Evolutionary conservation across 2,797 vertebrate genomes (phyloP).

Genomic region (Sebastes kiyomatsui): DNA sequence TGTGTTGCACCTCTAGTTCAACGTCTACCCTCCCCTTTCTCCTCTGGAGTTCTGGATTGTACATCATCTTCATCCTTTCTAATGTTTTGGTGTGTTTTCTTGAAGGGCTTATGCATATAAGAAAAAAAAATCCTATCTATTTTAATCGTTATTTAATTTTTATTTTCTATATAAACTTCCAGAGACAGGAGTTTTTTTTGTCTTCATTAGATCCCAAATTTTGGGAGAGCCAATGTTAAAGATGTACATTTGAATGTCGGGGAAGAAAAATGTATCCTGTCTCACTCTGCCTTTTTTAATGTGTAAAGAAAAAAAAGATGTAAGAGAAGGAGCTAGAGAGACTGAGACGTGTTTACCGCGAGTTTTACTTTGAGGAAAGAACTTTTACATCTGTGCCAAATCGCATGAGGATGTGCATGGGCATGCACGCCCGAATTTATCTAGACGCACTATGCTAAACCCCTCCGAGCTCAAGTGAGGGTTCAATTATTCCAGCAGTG

Average conservation of each 20-base stretch:
- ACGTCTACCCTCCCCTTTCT: constrained; percentile 20
- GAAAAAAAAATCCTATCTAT: constrained; percentile 58
- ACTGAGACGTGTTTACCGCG: constrained; percentile 27
- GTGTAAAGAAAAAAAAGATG: constrained; percentile 42
- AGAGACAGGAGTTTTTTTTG: constrained; percentile 51
- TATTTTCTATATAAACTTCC: constrained; percentile 62
- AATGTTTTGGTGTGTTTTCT: constrained; percentile 73
- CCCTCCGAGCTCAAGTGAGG: constrained; percentile 47
- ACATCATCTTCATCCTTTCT: constrained; percentile 56
- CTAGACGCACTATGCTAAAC: constrained; percentile 48
- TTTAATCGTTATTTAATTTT: constrained; percentile 73
- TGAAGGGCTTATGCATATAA: constrained; percentile 83
- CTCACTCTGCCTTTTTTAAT: constrained; percentile 78
- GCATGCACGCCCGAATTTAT: constrained; percentile 66
- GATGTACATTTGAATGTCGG: constrained; percentile 82
- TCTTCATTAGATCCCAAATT: constrained; percentile 62
- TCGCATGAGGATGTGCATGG: constrained; percentile 72
- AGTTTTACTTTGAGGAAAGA: constrained; percentile 66
- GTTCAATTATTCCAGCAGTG: constrained; percentile 50
- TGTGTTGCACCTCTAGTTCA: constrained; percentile 43
- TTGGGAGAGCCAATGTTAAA: constrained; percentile 71
- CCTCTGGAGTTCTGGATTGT: constrained; percentile 69
- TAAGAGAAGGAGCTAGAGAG: constrained; percentile 28
- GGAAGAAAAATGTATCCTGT: constrained; percentile 63
- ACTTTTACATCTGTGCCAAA: constrained; percentile 84